phyloP scores from a whole-genome alignment of 2,888 invertebrate genomes.

The Platycnemis pennipes region DNA sequence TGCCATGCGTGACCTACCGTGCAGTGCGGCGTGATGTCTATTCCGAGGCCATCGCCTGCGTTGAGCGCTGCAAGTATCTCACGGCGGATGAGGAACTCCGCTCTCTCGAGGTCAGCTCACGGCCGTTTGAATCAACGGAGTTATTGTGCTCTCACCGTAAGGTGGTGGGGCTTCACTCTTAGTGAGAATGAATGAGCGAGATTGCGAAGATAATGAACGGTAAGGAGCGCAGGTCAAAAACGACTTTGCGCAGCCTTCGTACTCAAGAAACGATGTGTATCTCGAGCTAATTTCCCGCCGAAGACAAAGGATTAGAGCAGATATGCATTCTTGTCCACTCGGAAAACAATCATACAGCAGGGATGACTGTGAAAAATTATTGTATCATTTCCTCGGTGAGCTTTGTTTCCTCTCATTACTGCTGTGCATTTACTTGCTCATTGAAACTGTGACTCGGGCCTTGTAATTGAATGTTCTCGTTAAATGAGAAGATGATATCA shows the following conservation, averaged over 20 bases:
- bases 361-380: background rate
- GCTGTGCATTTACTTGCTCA: background rate
- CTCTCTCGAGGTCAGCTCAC: background rate
- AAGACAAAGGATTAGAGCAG: background rate
- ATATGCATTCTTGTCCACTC: background rate
- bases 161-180: no score
- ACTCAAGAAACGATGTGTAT: background rate
- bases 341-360: background rate
- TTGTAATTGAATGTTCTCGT: conserved; percentile 32
- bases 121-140: background rate
- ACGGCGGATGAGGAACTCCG: background rate
- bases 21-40: background rate
- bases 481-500: conserved; percentile 2
- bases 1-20: no score
- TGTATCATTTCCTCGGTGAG: conserved; percentile 14
- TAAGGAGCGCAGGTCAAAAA: background rate
- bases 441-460: conserved; percentile 23
- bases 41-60: background rate
- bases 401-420: background rate
- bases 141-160: background rate
- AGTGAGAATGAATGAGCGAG: conserved; percentile 5
- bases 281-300: conserved; percentile 3
- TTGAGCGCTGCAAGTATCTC: background rate
- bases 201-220: background rate
- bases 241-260: background rate